Conservation (phyloP, 2,888 invertebrate species). For the Pilophorus perplexus region DNA sequence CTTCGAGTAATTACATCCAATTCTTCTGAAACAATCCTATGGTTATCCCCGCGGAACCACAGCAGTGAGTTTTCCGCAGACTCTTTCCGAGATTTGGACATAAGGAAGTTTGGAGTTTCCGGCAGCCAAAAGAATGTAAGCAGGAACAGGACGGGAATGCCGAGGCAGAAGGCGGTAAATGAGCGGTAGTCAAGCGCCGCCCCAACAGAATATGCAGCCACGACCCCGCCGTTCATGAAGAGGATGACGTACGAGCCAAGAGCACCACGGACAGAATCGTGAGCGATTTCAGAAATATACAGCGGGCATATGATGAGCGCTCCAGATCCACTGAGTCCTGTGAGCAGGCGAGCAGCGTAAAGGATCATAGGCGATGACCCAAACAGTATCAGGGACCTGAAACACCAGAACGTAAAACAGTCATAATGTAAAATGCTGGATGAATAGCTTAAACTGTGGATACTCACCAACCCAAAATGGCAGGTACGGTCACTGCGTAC, state of each 20-base stretch:
- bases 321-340: slow-evolving; percentile 61
- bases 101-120: slow-evolving; percentile 60
- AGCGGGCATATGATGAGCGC: slow-evolving; percentile 60
- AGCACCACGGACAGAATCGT: slow-evolving; percentile 56
- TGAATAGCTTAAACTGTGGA: too few relatives aligned
- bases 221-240: slow-evolving; percentile 57
- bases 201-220: slow-evolving; percentile 57
- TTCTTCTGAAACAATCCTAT: slow-evolving; percentile 44
- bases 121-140: slow-evolving; percentile 58
- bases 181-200: slow-evolving; percentile 56
- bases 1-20: slow-evolving; percentile 30
- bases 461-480: slow-evolving; percentile 62
- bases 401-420: too few relatives aligned
- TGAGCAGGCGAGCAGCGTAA: slow-evolving; percentile 58
- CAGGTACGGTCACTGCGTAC: slow-evolving; percentile 56
- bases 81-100: slow-evolving; percentile 53
- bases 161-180: slow-evolving; percentile 56
- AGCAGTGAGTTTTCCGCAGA: slow-evolving; percentile 54
- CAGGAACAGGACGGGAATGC: slow-evolving; percentile 56
- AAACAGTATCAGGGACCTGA: slow-evolving; percentile 56
- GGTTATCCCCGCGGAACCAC: slow-evolving; percentile 49
- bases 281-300: slow-evolving; percentile 63
- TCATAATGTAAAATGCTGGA: too few relatives aligned
- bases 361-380: slow-evolving; percentile 55
- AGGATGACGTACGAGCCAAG: slow-evolving; percentile 61